Conservation (phyloP, 2,113 vertebrate genomes). For the Clarias macrocephalus region DNA sequence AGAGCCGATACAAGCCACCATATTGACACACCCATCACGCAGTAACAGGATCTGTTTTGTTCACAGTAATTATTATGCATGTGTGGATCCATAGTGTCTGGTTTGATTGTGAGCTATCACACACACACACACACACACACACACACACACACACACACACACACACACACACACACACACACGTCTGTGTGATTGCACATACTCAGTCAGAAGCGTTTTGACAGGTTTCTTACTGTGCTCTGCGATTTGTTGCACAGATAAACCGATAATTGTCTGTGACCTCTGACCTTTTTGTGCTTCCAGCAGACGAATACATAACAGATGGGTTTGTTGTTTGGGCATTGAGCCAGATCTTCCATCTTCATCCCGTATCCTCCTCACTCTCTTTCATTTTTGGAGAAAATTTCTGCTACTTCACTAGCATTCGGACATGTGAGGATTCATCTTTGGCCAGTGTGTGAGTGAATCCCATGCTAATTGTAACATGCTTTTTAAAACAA, state of each 20-base stretch:
- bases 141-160: not conserved
- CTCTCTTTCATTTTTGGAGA: slow-evolving; percentile 15
- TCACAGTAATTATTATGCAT: not conserved
- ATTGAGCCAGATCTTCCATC: slow-evolving; percentile 33
- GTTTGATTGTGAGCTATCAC: not conserved
- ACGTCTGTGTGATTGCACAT: not conserved
- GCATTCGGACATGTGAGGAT: not conserved
- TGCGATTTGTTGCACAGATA: slow-evolving; percentile 49
- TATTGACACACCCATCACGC: not conserved
- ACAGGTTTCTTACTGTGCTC: slow-evolving; percentile 29
- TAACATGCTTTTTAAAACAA: not conserved
- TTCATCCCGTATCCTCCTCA: slow-evolving; percentile 35
- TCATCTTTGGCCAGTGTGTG: not conserved
- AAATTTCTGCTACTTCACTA: not conserved
- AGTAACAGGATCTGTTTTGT: not conserved
- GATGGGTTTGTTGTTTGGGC: slow-evolving; percentile 59
- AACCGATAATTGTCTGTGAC: slow-evolving; percentile 69
- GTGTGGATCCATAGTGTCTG: not conserved
- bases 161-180: not conserved
- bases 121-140: slow-evolving; percentile 21
- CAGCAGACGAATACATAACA: slow-evolving; percentile 56
- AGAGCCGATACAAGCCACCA: not conserved
- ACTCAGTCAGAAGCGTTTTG: slow-evolving; percentile 26
- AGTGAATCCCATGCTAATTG: not conserved
- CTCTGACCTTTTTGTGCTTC: slow-evolving; percentile 59